phyloP scores from a whole-genome alignment of 2,113 vertebrate genomes.

The Centropristis striata region DNA sequence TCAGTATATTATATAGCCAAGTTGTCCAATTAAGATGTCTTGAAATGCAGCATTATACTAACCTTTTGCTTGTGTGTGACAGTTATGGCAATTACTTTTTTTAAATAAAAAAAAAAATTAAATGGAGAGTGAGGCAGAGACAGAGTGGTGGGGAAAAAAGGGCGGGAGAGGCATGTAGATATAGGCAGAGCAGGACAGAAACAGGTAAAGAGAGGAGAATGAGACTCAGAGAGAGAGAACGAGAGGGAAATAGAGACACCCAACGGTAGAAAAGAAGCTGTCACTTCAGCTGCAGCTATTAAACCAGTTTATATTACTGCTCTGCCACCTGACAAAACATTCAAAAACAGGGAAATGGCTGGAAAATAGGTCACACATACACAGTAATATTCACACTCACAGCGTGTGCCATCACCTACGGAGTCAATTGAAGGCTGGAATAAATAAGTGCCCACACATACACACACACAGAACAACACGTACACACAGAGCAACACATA shows the following conservation, averaged over 20 bases:
- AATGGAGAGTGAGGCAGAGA: conserved; percentile 15
- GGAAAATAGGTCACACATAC: conserved; percentile 79
- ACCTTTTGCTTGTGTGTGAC: conserved; percentile 1
- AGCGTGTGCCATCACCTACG: conserved; percentile 62
- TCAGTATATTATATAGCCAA: no score
- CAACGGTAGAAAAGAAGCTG: conserved; percentile 34
- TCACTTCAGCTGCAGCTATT: conserved; percentile 51
- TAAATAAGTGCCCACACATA: conserved; percentile 24
- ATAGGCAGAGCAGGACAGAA: background rate
- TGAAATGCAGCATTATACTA: background rate
- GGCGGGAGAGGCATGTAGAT: background rate
- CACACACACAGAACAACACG: conserved; percentile 9
- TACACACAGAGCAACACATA: conserved; percentile 11
- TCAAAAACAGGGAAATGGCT: conserved; percentile 47
- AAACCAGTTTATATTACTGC: conserved; percentile 51
- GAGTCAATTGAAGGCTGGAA: conserved; percentile 60
- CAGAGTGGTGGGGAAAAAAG: background rate
- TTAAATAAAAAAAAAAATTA: conserved; percentile 13
- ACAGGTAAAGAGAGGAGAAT: background rate
- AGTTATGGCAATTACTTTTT: background rate
- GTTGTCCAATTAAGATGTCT: background rate
- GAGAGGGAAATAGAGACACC: conserved; percentile 62
- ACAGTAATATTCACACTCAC: conserved; percentile 45
- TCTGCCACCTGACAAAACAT: conserved; percentile 74
- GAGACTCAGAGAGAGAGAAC: background rate